Evolutionary conservation across 1,140 invertebrate genomes (phyloP).

Genomic region (Muscidifurax raptorellus): DNA sequence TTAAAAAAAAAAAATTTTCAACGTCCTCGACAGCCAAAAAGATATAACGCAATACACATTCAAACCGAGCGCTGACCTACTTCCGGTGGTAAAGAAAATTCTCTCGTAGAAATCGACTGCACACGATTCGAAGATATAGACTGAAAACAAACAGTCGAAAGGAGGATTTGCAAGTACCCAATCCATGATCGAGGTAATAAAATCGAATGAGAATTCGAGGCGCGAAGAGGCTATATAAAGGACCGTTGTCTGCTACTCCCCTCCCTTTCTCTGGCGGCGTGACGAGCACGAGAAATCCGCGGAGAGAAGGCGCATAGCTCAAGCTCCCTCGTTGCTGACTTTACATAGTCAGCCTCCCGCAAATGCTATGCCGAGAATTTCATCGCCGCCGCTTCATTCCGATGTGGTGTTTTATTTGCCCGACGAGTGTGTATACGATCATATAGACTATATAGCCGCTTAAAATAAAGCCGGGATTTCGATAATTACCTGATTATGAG

Average conservation of each 20-base stretch:
- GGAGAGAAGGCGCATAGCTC: neutral
- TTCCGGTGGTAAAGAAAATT: neutral
- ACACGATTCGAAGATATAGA: slow-evolving; percentile 11
- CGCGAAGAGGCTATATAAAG: slow-evolving; percentile 10
- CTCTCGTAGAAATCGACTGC: neutral
- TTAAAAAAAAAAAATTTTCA: neutral
- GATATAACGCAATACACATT: neutral
- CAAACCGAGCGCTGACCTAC: neutral
- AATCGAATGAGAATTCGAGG: slow-evolving; percentile 21
- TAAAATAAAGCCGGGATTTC: neutral
- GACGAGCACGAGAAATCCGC: neutral
- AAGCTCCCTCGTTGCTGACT: neutral
- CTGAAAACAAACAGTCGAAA: neutral
- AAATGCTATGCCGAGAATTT: neutral
- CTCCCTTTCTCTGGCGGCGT: neutral
- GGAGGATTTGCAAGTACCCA: slow-evolving; percentile 29
- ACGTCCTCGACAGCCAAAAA: neutral
- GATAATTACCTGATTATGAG: neutral
- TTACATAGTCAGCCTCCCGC: neutral
- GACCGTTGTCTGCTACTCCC: neutral
- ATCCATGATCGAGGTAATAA: slow-evolving; percentile 29
- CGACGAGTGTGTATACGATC: neutral
- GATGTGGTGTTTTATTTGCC: neutral
- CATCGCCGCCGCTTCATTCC: neutral
- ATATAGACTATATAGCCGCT: neutral